A percentile compares a stretch with the other conserved stretches of the same genome.
These are phyloP conservation scores for Aptenodytes patagonicus DNA, from an alignment of 2,113 vertebrate genomes.

Conservation along the genomic window DNA sequence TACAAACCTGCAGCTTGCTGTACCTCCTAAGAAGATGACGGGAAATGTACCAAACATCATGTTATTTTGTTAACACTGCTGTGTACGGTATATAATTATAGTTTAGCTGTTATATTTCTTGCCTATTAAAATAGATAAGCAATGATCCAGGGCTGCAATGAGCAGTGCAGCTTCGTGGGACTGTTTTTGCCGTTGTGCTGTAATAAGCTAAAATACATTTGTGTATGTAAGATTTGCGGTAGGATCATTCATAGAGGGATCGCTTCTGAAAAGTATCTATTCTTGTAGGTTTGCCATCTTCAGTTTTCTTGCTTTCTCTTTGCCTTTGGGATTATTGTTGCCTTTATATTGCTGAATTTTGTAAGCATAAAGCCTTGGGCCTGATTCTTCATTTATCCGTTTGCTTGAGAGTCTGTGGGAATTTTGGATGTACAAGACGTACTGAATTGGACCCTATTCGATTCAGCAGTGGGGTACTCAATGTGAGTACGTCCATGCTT, in stretches of 20 bases:
- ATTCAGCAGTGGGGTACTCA: neutral
- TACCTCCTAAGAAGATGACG: conserved; percentile 52
- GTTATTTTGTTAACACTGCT: conserved; percentile 14
- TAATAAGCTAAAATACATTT: neutral
- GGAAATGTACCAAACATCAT: conserved; percentile 23
- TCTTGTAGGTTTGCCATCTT: neutral
- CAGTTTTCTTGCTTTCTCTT: neutral
- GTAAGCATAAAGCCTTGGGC: neutral
- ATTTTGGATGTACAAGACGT: neutral
- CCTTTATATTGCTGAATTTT: neutral
- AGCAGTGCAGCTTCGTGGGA: neutral
- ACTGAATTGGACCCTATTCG: accelerated
- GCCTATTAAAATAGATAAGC: conserved; percentile 60
- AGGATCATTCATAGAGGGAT: neutral
- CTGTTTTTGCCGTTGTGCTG: neutral
- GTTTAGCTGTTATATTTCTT: conserved; percentile 17
- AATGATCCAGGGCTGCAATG: conserved; percentile 42
- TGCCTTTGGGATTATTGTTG: neutral
- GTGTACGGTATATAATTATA: neutral
- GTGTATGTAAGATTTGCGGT: neutral
- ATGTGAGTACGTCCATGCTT: neutral
- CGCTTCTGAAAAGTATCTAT: neutral
- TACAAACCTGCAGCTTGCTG: conserved; percentile 62
- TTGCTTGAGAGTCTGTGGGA: neutral
- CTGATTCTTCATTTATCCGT: neutral